These are phyloP conservation scores for Pollachius pollachius DNA, from an alignment of 2,113 vertebrate species.

Conservation along the genomic window DNA sequence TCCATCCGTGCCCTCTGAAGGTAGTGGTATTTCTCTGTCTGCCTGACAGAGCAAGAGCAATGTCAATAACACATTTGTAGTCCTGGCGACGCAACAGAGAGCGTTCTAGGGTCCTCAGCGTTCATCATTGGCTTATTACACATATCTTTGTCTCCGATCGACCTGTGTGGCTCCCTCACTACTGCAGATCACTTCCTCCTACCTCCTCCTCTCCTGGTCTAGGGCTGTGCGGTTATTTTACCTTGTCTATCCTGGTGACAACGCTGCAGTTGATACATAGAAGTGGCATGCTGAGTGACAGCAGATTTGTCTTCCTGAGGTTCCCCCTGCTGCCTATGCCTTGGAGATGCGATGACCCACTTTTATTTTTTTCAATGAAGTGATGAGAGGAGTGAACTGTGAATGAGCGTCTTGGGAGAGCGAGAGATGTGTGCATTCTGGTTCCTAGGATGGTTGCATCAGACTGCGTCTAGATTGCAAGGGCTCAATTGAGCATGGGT, in stretches of 20 bases:
- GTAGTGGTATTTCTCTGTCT: no score
- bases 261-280: conserved; percentile 42
- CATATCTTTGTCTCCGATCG: conserved; percentile 64
- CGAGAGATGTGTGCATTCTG: conserved; percentile 47
- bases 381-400: conserved; percentile 44
- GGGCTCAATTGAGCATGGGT: no score
- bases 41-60: conserved; percentile 22
- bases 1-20: not conserved
- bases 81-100: conserved; percentile 46
- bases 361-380: conserved; percentile 49
- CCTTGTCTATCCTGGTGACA: conserved; percentile 21
- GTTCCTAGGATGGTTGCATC: conserved; percentile 22
- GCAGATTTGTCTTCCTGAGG: conserved; percentile 53
- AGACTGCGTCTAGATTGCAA: no score
- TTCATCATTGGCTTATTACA: conserved; percentile 68
- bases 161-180: conserved; percentile 43
- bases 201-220: not conserved
- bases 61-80: conserved; percentile 65
- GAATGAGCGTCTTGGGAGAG: conserved; percentile 38
- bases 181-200: conserved; percentile 45
- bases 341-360: conserved; percentile 60
- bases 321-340: conserved; percentile 52
- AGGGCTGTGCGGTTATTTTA: conserved; percentile 2
- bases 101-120: conserved; percentile 26
- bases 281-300: conserved; percentile 45